These are phyloP conservation scores for Petrocephalus microphthalmus DNA, from an alignment of 2,113 vertebrate species.

Conservation along the genomic window DNA sequence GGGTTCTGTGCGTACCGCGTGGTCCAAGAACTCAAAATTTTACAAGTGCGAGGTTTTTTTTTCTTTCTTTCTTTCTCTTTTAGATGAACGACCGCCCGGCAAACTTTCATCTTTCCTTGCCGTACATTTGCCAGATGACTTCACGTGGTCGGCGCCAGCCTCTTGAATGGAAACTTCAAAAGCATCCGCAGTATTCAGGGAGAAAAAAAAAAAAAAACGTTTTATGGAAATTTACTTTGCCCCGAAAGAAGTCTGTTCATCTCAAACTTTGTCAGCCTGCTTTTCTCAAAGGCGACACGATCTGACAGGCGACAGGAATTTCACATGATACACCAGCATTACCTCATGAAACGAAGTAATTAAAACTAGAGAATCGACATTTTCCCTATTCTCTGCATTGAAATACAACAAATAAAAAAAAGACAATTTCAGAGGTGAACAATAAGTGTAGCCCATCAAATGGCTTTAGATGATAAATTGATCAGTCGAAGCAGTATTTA, in stretches of 20 bases:
- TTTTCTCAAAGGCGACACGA: slow-evolving; percentile 29
- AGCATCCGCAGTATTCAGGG: slow-evolving; percentile 26
- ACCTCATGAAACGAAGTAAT: slow-evolving; percentile 22
- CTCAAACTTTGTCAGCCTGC: slow-evolving; percentile 32
- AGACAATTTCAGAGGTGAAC: slow-evolving; percentile 1
- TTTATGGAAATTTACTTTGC: slow-evolving; percentile 36
- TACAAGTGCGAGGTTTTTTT: slow-evolving; percentile 23
- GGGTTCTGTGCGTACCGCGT: slow-evolving; percentile 17
- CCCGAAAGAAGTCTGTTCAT: slow-evolving; percentile 38
- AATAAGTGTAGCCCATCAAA: slow-evolving; percentile 1
- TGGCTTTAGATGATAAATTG: slow-evolving; percentile 4
- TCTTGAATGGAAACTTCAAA: slow-evolving; percentile 42
- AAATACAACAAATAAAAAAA: slow-evolving; percentile 7
- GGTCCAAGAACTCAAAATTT: slow-evolving; percentile 8
- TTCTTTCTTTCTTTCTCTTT: slow-evolving; percentile 26
- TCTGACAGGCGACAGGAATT: slow-evolving; percentile 23
- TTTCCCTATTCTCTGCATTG: slow-evolving; percentile 26
- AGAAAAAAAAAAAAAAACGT: slow-evolving; percentile 15
- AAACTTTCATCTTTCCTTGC: slow-evolving; percentile 42
- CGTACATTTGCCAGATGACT: slow-evolving; percentile 35
- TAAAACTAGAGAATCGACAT: slow-evolving; percentile 19
- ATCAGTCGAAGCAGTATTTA: neutral
- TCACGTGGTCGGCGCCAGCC: slow-evolving; percentile 24
- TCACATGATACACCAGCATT: slow-evolving; percentile 18
- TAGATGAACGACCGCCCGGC: slow-evolving; percentile 38